Conservation (phyloP, 2,797 vertebrate species). For the Cyclura pinguis region DNA sequence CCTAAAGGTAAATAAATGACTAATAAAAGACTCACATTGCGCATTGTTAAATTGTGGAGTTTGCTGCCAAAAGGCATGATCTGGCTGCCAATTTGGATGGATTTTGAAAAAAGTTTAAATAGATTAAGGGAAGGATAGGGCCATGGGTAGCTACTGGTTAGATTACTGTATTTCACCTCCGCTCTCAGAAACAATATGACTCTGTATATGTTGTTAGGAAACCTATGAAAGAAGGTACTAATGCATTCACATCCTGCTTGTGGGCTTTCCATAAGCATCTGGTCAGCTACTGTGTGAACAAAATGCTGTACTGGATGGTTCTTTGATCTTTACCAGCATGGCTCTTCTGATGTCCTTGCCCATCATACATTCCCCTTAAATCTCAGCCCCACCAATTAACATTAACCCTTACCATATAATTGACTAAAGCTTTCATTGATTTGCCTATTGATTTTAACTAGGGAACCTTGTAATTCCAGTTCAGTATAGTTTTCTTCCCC, state of each 20-base stretch:
- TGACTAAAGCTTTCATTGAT: background rate
- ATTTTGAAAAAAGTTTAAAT: background rate
- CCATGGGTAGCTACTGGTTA: background rate
- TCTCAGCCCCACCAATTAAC: background rate
- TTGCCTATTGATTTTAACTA: background rate
- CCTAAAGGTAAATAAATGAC: no score
- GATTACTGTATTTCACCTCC: background rate
- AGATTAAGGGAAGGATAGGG: background rate
- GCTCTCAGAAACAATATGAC: background rate
- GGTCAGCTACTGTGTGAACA: background rate
- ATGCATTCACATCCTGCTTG: no score
- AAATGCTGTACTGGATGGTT: background rate
- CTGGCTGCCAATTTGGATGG: no score
- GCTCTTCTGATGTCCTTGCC: background rate
- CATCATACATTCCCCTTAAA: background rate
- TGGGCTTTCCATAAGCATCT: background rate
- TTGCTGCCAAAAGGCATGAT: no score
- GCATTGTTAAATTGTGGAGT: no score
- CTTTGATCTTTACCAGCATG: background rate
- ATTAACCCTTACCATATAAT: background rate
- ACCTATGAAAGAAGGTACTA: background rate
- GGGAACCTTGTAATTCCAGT: background rate
- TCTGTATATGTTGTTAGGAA: background rate
- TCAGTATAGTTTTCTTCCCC: no score
- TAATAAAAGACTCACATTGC: no score